These are phyloP conservation scores for Anadara kagoshimensis DNA, from an alignment of 1,140 invertebrate genomes.

Conservation along the genomic window DNA sequence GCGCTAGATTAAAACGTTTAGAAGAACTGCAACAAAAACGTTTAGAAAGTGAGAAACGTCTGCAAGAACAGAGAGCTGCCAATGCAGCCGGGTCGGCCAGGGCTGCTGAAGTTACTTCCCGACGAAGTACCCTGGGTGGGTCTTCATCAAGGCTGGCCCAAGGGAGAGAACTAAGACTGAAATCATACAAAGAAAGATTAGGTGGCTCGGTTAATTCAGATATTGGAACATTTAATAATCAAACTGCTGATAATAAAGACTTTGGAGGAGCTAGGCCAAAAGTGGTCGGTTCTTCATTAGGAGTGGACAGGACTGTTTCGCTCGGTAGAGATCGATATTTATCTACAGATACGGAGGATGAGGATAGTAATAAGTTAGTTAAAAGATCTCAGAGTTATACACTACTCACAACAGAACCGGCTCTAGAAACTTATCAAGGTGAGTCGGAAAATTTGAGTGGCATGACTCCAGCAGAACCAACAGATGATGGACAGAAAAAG, in stretches of 20 bases:
- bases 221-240: not conserved
- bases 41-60: slow-evolving; percentile 24
- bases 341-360: no score
- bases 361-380: no score
- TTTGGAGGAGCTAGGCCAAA: slow-evolving; percentile 46
- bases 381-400: no score
- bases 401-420: no score
- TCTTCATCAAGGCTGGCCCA: not conserved
- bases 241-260: not conserved
- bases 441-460: no score
- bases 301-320: no score
- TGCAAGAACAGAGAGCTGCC: not conserved
- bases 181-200: not conserved
- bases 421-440: no score
- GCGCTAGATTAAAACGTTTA: slow-evolving; percentile 18
- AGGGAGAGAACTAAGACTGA: not conserved
- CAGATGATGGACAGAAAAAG: no score
- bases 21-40: slow-evolving; percentile 38
- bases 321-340: no score
- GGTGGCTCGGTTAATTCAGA: not conserved
- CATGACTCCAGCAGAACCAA: no score
- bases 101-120: not conserved
- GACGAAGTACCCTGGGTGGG: not conserved
- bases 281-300: not conserved
- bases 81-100: not conserved